Conservation (phyloP, 2,888 invertebrate species). For the Trissolcus japonicus region DNA sequence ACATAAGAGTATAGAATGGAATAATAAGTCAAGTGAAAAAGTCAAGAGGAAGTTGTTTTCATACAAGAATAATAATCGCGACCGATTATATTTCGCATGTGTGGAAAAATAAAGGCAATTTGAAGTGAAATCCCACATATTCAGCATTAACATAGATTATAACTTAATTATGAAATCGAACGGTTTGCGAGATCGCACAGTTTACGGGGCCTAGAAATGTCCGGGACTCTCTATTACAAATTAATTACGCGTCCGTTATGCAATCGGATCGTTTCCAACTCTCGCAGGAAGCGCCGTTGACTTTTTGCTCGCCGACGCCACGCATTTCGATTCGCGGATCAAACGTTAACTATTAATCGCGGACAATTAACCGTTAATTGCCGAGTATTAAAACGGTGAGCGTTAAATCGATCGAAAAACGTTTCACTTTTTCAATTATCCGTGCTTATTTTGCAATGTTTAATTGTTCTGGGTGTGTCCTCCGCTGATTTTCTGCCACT, state of each 20-base stretch:
- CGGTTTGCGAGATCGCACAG: slow-evolving; percentile 57
- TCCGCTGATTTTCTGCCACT: slow-evolving; percentile 16
- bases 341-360: slow-evolving; percentile 43
- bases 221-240: slow-evolving; percentile 60
- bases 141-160: slow-evolving; percentile 46
- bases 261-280: slow-evolving; percentile 64
- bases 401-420: slow-evolving; percentile 35
- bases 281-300: slow-evolving; percentile 24
- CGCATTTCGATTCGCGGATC: slow-evolving; percentile 30
- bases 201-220: slow-evolving; percentile 59
- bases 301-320: slow-evolving; percentile 27
- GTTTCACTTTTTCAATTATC: slow-evolving; percentile 30
- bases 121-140: slow-evolving; percentile 34
- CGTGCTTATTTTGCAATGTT: slow-evolving; percentile 25
- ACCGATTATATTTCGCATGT: slow-evolving; percentile 26
- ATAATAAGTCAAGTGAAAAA: slow-evolving; percentile 6
- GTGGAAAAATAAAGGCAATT: slow-evolving; percentile 21
- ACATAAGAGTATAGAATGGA: background rate
- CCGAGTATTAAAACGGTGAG: slow-evolving; percentile 24
- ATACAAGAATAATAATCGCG: slow-evolving; percentile 33
- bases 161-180: slow-evolving; percentile 56
- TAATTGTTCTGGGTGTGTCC: slow-evolving; percentile 37
- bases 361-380: slow-evolving; percentile 47
- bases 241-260: slow-evolving; percentile 66
- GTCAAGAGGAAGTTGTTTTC: slow-evolving; percentile 31